Base-by-base conservation (phyloP, 2,113 vertebrate species). In the Actenoides lindsayi region DNA sequence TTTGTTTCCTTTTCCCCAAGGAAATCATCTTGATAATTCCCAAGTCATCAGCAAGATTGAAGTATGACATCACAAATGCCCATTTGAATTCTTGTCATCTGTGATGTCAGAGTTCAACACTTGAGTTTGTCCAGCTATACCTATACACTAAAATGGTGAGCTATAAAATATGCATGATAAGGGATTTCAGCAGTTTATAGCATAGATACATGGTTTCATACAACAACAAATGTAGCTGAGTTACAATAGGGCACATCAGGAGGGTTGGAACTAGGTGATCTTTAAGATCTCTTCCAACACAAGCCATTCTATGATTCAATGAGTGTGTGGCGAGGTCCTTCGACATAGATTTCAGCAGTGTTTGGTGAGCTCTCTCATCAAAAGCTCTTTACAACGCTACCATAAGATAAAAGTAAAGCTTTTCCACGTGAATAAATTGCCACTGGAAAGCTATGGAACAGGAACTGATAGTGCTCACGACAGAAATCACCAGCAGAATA, bases 181-280 rank as follows among this genome's bases (percentile, higher is more conserved):
- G 16, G 64, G 64, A 21, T 51, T 63, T 67, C 63, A 33, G 74
- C 2, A 33, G 42, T 25, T 81, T 42, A 41, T 2, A 27, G 30
- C n/a, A 51, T 0, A 7, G 71, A n/a, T 20, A 31, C 19, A 7
- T 1, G 4, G 37, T 54, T 74, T 64, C 54, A 28, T 3, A 9
- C 0, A 1, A 46, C 53, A 54, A 14, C 30, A 67, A 30, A 35
- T 0, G 8, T 3, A n/a, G 33, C 24, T 2, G 39, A 67, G 37
- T 51, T 59, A 37, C 65, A 41, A 15, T 0, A 27, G 7, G 30
- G 64, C 51, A 77, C 48, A 50, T 24, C 48, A 50, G 21, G 48
- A 20, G 10, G 48, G 48, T 50, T 50, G 48, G 11, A 13, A 50
- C 48, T 50, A 50, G 23, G 48, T 50, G 48, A 50, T 50, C 48